Evolutionary conservation across 2,888 invertebrate genomes (phyloP).

Genomic region (Rhamphomyia laevipes): DNA sequence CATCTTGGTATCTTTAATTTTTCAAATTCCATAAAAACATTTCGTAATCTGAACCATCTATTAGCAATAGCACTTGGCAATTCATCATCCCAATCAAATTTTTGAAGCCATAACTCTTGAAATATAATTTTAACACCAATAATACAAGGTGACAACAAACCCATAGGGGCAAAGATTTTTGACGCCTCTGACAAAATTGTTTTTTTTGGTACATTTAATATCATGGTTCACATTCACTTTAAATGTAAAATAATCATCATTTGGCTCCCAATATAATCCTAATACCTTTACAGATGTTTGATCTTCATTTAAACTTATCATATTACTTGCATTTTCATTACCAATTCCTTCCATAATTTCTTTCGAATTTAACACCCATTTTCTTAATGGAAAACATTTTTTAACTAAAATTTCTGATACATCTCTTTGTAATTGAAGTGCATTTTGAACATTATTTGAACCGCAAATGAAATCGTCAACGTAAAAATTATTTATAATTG

Average conservation of each 20-base stretch:
- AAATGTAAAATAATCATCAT: constrained; percentile 3
- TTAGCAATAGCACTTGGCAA: too few species aligned
- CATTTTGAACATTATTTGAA: constrained; percentile 8
- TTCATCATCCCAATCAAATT: too few species aligned
- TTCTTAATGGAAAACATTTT: constrained; percentile 11
- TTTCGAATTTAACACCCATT: constrained; percentile 12
- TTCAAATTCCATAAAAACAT: neutral
- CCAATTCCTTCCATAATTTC: constrained; percentile 6
- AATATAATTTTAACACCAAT: too few species aligned
- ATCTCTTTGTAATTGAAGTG: too few species aligned
- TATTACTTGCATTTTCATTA: constrained; percentile 1
- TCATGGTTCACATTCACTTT: neutral
- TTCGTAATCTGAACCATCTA: too few species aligned
- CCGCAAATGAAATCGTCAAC: constrained; percentile 17
- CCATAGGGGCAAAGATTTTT: too few species aligned
- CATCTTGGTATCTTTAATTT: neutral
- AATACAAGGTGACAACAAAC: too few species aligned
- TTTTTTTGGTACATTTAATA: constrained; percentile 1
- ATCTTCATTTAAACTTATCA: neutral
- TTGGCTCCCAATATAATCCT: constrained; percentile 8
- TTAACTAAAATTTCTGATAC: constrained; percentile 7
- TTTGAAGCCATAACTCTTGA: too few species aligned
- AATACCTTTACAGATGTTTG: constrained; percentile 7
- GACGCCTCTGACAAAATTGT: constrained; percentile 4
- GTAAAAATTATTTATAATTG: constrained; percentile 12